Evolutionary conservation across 2,113 vertebrate genomes (phyloP).

Genomic region (Porphyrio hochstetteri): DNA sequence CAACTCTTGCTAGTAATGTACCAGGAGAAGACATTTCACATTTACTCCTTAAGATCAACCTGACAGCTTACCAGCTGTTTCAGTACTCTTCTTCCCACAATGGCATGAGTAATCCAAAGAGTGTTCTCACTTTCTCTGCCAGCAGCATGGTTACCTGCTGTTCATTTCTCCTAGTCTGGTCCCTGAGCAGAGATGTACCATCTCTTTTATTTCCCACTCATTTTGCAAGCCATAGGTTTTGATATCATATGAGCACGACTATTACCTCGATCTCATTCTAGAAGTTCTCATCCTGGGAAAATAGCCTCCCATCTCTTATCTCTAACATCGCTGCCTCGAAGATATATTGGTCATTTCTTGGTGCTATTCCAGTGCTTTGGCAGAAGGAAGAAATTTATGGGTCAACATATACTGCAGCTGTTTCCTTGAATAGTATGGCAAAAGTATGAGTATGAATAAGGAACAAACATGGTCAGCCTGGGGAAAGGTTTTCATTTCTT

Average conservation of each 20-base stretch:
- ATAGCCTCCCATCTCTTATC: not conserved
- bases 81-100: constrained; percentile 71
- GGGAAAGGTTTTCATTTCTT: not conserved
- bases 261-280: not conserved
- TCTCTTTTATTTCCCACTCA: constrained; percentile 18
- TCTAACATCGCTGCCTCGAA: not conserved
- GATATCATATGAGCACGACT: not conserved
- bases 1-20: constrained; percentile 40
- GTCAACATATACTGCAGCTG: not conserved
- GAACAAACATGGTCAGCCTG: not conserved
- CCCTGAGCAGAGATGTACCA: not conserved
- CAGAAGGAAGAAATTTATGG: not conserved
- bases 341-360: not conserved
- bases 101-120: constrained; percentile 55
- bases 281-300: not conserved
- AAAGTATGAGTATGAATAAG: not conserved
- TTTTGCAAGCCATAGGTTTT: constrained; percentile 13
- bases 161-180: constrained; percentile 48
- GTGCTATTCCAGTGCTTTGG: not conserved
- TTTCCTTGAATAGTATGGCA: not conserved
- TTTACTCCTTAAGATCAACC: constrained; percentile 67
- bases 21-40: constrained; percentile 65
- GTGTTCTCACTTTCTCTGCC: constrained; percentile 61
- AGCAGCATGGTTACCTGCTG: constrained; percentile 66
- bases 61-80: constrained; percentile 79